Evolutionary conservation across 2,888 invertebrate genomes (phyloP), one percentile per base, ranked within the genome.

Genomic region (Plebejus melissa): DNA sequence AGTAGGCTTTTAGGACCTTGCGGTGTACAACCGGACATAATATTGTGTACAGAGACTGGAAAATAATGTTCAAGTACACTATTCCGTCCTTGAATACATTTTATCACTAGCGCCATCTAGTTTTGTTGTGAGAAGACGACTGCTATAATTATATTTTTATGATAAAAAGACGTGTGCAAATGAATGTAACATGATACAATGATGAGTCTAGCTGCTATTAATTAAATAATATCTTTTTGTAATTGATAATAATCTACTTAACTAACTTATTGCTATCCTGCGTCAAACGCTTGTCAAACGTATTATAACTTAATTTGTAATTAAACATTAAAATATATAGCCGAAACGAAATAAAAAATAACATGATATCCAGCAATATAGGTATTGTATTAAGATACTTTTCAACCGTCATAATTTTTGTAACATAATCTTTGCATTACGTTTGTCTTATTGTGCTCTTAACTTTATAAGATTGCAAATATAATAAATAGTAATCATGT

Each of bases 91-190:
- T 32, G 46, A 46, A 50, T 50, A 50, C 28, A 50, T 50, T 28
- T 41, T 9, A 72, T 16, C 11, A 28, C 28, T 50, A 13, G 72
- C 72, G 72, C 72, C 72, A 72, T 72, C 72, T 72, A 72, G 72
- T 72, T 72, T 50, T 22, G 54, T 28, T 13, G 16, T 46, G 28
- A 54, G 72, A 50, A 50, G 50, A 32, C 32, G 65, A 65, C 65
- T 65, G 32, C 65, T 32, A 13, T 32, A 11, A 13, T 13, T 28
- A 28, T 46, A 41, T 22, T 41, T 9, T 41, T 9, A 41, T 41
- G 41, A 38, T 41, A 41, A 7, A 41, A 41, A 41, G 9, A 22
- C 22, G 22, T 41, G 11, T 70, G 46, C 70, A 71, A 60, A 60
- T 3, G 4, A 54, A n/a, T 58, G 13, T 50, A 13, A 50, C 13